Percentiles rank a stretch among this genome's conserved stretches.
These are phyloP conservation scores for Hipposideros larvatus DNA, from an alignment of 2,797 vertebrate species.

Conservation along the genomic window DNA sequence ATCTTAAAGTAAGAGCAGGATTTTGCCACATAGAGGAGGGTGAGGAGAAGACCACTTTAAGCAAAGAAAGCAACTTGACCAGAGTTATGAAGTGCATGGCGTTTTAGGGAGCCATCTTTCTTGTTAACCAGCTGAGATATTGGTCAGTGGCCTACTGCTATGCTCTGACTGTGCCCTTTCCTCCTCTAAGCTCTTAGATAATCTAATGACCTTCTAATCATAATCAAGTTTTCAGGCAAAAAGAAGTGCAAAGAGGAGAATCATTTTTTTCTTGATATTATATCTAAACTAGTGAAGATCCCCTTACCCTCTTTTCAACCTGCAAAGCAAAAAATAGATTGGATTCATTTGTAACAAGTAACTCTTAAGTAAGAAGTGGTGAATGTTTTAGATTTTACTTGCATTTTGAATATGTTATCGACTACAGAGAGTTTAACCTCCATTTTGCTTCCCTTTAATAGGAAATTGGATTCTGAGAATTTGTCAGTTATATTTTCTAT, in stretches of 20 bases:
- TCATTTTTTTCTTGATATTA: neutral
- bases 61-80: neutral
- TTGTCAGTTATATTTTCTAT: conserved; percentile 28
- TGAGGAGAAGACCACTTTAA: neutral
- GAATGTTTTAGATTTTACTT: neutral
- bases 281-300: neutral
- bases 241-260: neutral
- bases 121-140: neutral
- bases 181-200: neutral
- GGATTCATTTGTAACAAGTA: neutral
- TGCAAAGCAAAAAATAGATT: conserved; percentile 22
- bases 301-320: neutral
- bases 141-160: neutral
- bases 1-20: neutral
- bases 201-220: neutral
- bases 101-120: neutral
- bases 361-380: conserved; percentile 24
- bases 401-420: neutral
- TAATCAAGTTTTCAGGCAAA: neutral
- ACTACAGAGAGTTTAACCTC: neutral
- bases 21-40: neutral
- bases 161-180: neutral
- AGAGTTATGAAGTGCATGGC: neutral
- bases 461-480: neutral
- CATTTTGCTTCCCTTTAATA: neutral